Evolutionary conservation across 2,888 invertebrate species (phyloP), one percentile per base, ranked within the genome.

Genomic region (Drosophila nr. fundita): DNA sequence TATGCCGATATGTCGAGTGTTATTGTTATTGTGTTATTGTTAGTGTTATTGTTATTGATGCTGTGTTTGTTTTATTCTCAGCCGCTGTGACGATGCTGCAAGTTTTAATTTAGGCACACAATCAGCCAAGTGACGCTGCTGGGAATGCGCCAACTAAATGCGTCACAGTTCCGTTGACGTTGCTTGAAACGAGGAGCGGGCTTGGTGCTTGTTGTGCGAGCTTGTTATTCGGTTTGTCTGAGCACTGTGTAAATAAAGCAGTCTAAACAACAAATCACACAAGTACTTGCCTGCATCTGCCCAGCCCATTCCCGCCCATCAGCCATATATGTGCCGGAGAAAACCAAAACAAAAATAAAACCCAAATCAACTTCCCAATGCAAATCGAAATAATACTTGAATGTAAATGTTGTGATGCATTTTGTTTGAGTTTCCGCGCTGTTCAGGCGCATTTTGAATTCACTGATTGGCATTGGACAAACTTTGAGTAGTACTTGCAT

Each of bases 141-240:
- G 48, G 82, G 78, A 58, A 72, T 78, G 72, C 71, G 59, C 85
- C 73, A 63, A 63, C 59, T 73, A 84, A 68, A 67, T 84, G 83
- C 83, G 83, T 84, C 89, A 89, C 60, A 50, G 52, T 49, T 29
- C n/a, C 73, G 68, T 49, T 79, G 76, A 79, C 76, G 75, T 63
- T 36, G 63, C 32, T 52, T 52, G 34, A 40, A 54, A 29, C 57
- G 30, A 50, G 62, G 24, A 27, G 48, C 34, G 52, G 34, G 59
- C 57, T 62, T 59, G 53, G 49, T 32, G 53, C 34, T 24, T 18
- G 34, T 27, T 18, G 50, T 40, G 32, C 36, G 45, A 55, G 57
- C 61, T 73, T 57, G 60, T 52, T 60, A n/a, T 29, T 32, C 59
- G 27, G 29, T 36, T 66, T 70, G 70, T 54, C 53, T 32, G 76